Conservation (phyloP, 2,888 invertebrate genomes). For the Oxytorus armatus region DNA sequence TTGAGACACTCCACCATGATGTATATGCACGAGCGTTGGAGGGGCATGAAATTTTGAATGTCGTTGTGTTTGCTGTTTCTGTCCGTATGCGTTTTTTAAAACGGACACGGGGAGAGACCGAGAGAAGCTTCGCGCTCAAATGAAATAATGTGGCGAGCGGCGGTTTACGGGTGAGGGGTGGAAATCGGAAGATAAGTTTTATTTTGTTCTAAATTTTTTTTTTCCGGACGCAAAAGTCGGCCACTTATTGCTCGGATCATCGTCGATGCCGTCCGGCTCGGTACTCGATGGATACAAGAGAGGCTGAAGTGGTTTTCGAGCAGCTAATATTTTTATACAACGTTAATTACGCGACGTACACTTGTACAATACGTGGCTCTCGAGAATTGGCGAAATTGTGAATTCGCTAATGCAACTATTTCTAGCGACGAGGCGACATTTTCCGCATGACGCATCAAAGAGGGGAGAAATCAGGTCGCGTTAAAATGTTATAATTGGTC, state of each 20-base stretch:
- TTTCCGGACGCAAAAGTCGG: slow-evolving; percentile 25
- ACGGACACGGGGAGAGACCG: no score
- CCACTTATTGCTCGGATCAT: slow-evolving; percentile 48
- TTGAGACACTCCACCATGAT: no score
- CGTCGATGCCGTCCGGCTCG: slow-evolving; percentile 15
- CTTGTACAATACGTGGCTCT: slow-evolving; percentile 21
- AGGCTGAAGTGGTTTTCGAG: slow-evolving; percentile 3
- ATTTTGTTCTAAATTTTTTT: neutral
- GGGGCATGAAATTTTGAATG: slow-evolving; percentile 19
- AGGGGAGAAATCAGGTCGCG: slow-evolving; percentile 47
- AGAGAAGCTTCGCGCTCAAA: neutral
- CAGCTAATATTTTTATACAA: neutral
- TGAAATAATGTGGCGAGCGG: slow-evolving; percentile 11
- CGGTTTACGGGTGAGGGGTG: neutral
- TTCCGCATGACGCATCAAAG: slow-evolving; percentile 36
- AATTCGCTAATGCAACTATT: slow-evolving; percentile 35
- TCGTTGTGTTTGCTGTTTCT: slow-evolving; percentile 9
- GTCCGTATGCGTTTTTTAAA: slow-evolving; percentile 11
- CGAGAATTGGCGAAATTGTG: slow-evolving; percentile 43
- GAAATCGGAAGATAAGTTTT: slow-evolving; percentile 34
- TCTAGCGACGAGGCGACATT: slow-evolving; percentile 48
- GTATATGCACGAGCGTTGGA: neutral
- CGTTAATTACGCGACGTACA: slow-evolving; percentile 4
- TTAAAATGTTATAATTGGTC: slow-evolving; percentile 40
- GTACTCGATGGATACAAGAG: slow-evolving; percentile 4